Conservation (phyloP, 2,113 vertebrate genomes). For the Cranoglanis bouderius region DNA sequence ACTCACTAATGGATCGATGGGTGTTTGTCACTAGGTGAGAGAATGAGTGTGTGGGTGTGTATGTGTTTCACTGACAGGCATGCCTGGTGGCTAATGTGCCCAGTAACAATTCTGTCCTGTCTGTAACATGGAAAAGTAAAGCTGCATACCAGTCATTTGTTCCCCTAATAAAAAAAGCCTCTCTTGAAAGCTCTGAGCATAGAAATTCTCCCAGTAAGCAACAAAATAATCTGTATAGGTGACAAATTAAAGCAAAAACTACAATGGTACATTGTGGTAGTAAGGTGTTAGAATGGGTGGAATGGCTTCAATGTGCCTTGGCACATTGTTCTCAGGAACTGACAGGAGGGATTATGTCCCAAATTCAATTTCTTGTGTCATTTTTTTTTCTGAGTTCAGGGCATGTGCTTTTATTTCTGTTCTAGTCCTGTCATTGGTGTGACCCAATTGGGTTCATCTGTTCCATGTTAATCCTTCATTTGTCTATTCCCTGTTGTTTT, state of each 20-base stretch:
- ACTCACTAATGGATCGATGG: conserved; percentile 35
- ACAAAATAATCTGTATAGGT: not conserved
- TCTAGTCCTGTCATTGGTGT: not conserved
- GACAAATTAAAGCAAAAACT: not conserved
- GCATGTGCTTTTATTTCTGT: not conserved
- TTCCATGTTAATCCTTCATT: not conserved
- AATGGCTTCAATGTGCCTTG: not conserved
- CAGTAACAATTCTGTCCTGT: conserved; percentile 18
- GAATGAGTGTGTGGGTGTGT: conserved; percentile 12
- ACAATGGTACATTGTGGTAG: not conserved
- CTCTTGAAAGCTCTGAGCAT: not conserved
- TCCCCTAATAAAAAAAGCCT: not conserved
- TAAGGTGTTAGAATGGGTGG: not conserved
- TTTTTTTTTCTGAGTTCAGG: not conserved
- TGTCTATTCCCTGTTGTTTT: not conserved
- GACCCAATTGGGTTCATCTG: not conserved
- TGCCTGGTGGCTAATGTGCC: conserved; percentile 44
- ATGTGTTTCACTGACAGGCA: conserved; percentile 14
- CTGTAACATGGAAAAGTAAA: not conserved
- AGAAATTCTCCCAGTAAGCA: not conserved
- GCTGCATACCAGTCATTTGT: not conserved
- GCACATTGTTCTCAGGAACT: not conserved
- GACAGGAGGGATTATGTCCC: not conserved
- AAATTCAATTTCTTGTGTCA: conserved; percentile 11
- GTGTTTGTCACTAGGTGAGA: conserved; percentile 13